Base-by-base conservation (phyloP, 23 tunicate genomes). In the Trididemnum clinides region DNA sequence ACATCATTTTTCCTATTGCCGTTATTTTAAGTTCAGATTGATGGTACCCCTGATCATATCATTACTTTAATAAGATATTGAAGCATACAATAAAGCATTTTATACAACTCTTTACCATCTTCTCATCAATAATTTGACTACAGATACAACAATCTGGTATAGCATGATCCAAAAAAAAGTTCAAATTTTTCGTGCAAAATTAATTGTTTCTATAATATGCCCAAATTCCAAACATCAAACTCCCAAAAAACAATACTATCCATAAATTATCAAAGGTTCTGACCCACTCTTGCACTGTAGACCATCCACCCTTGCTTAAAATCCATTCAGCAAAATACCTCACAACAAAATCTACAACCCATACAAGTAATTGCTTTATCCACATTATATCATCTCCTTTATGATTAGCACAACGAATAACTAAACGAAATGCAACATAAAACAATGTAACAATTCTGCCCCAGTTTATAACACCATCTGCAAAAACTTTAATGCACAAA, bases 361-460 rank as follows among this genome's bases (percentile, higher is more conserved):
- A 91, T 0, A 58, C 30, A 22, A 91, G 21, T 0, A 91, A 34
- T 34, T 84, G 82, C 30, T 82, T 86, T 0, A 87, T 44, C 96
- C 96, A 91, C 33, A 84, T 82, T 32, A 80, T 49, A 29, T 35
- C 36, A 38, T 81, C 84, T 22, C 72, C 50, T 25, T 78, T 77
- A 23, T 36, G 50, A 28, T n/a, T 25, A 44, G 54, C 15, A 2
- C 81, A 54, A 26, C 86, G 77, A 20, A 85, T 63, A 49, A 87
- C 62, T 1, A 91, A 51, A n/a, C 90, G 71, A 81, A 82, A 91
- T 36, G 86, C 96, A 74, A 91, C 86, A 54, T 86, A 91, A 44
- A 91, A 91, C 27, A 91, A 28, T 1, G 86, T 83, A 28, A 86
- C 96, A 71, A 91, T 85, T 32, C 96, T 39, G 39, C 96, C 96